Percentiles rank a stretch among this genome's conserved stretches.
These are phyloP conservation scores for Gouania willdenowi DNA, from an alignment of 2,797 vertebrate genomes.

Conservation along the genomic window DNA sequence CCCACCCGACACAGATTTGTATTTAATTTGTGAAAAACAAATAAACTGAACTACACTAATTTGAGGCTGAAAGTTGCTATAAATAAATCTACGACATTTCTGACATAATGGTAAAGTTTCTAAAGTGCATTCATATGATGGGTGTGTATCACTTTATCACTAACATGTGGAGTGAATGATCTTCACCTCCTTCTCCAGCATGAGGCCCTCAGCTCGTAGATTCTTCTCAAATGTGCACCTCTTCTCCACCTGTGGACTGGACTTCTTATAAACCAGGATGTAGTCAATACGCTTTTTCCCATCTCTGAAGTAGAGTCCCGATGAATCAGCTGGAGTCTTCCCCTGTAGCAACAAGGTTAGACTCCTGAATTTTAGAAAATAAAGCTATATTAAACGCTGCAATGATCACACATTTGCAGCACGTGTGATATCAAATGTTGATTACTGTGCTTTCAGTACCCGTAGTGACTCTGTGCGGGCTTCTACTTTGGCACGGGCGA, in stretches of 20 bases:
- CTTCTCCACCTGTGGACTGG: constrained; percentile 92
- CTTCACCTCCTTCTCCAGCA: constrained; percentile 94
- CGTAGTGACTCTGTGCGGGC: constrained; percentile 77
- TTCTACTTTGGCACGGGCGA: constrained; percentile 78
- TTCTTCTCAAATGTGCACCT: constrained; percentile 97
- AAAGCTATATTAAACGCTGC: neutral
- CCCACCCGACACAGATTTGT: too few species aligned
- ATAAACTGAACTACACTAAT: too few species aligned
- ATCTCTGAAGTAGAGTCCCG: constrained; percentile 91
- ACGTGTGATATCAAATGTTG: neutral
- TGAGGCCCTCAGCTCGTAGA: constrained; percentile 91
- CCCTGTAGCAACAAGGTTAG: constrained; percentile 46
- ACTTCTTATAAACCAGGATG: constrained; percentile 97
- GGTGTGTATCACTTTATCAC: too few species aligned
- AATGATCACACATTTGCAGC: too few species aligned
- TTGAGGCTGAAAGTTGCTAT: too few species aligned
- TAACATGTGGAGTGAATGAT: too few species aligned
- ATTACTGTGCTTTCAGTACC: constrained; percentile 62
- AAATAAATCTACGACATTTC: too few species aligned
- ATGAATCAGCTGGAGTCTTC: constrained; percentile 72
- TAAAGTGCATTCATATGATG: neutral
- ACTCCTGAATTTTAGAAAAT: neutral
- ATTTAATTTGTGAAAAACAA: neutral
- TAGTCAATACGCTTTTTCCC: constrained; percentile 97
- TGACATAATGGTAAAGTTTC: too few species aligned